These are phyloP conservation scores for Castor canadensis DNA, from an alignment of 2,113 vertebrate genomes.

Conservation along the genomic window DNA sequence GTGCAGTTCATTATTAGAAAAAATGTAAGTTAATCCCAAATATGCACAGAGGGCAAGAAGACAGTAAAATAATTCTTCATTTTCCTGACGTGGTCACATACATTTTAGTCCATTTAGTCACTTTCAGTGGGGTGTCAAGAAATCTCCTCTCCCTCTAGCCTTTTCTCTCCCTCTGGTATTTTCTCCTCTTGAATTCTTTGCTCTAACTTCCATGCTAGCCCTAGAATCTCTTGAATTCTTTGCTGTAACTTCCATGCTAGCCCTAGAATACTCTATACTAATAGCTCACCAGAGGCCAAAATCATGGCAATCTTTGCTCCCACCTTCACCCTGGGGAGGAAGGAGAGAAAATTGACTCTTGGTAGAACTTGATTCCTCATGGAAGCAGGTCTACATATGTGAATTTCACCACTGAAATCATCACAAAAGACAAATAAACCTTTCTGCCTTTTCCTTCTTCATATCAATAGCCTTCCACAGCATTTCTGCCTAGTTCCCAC, in stretches of 20 bases:
- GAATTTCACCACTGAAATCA: conserved; percentile 18
- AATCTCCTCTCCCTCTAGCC: neutral
- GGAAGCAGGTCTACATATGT: neutral
- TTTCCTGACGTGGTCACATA: neutral
- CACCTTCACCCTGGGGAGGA: neutral
- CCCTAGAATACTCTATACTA: neutral
- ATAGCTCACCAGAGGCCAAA: neutral
- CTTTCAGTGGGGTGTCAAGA: neutral
- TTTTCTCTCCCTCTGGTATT: neutral
- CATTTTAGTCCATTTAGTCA: neutral
- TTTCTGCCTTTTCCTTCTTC: neutral
- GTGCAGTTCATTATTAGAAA: neutral
- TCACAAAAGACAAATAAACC: neutral
- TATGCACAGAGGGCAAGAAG: neutral
- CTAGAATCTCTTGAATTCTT: neutral
- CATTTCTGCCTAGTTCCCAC: too few species aligned
- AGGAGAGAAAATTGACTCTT: neutral
- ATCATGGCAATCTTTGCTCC: neutral
- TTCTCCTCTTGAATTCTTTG: neutral
- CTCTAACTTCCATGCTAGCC: neutral
- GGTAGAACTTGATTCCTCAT: neutral
- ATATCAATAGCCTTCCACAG: neutral
- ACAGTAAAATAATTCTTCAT: neutral
- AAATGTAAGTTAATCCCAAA: neutral
- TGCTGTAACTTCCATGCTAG: neutral